These are phyloP conservation scores for Parazoanthus darwini DNA, from an alignment of 92 coral and sea anemone species.

Conservation along the genomic window DNA sequence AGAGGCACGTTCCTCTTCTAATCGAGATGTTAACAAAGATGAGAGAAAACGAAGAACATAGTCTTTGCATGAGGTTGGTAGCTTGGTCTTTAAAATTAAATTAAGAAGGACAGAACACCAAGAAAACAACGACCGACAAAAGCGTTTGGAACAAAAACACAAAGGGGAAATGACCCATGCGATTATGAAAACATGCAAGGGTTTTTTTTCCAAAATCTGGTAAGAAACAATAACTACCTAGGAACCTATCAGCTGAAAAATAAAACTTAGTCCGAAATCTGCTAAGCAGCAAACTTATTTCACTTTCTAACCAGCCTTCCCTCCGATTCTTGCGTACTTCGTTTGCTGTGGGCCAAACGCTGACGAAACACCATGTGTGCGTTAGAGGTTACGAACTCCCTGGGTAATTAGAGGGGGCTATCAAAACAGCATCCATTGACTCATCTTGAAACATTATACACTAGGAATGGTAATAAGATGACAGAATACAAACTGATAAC, in stretches of 20 bases:
- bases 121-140: not conserved
- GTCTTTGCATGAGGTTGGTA: constrained; percentile 33
- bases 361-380: no score
- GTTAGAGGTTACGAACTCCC: no score
- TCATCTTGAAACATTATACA: not conserved
- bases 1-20: constrained; percentile 39
- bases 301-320: not conserved
- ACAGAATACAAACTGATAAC: no score
- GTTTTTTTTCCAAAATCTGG: not conserved
- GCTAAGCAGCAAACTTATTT: not conserved
- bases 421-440: no score
- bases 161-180: not conserved
- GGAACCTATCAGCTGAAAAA: not conserved
- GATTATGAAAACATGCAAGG: not conserved
- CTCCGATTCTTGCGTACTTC: not conserved
- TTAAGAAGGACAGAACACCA: not conserved
- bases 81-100: not conserved
- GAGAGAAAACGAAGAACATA: constrained; percentile 12
- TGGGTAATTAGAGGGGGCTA: no score
- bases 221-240: not conserved
- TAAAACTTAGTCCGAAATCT: not conserved
- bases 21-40: constrained; percentile 36
- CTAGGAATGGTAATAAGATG: not conserved
- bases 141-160: not conserved
- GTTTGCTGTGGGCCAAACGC: not conserved